Base-by-base conservation (phyloP, 1,140 invertebrate genomes). In the Planococcus citri region DNA sequence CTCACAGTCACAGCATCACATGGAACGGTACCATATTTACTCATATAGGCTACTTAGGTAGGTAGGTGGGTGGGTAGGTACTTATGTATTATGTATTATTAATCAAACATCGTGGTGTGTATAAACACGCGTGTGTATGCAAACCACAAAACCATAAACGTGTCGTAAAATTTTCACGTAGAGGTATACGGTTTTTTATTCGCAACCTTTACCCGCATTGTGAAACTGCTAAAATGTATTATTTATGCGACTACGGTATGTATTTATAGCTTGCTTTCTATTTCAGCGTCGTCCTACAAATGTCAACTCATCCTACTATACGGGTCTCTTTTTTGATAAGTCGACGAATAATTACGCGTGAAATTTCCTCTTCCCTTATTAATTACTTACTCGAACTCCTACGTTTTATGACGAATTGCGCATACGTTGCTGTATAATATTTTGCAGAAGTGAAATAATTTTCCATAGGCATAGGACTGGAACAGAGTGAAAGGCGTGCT, bases 211-310 rank as follows among this genome's bases (percentile, higher is more conserved):
- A 51, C 41, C 41, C 41, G 41, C 41, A 51, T 51, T 51, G 41
- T 20, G 41, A 20, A 51, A 17, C 41, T 51, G 41, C 17, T 51
- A 51, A 51, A 51, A 51, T 51, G 41, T 51, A 51, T 51, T 51
- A 51, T 51, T 51, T 51, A 51, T 51, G 41, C 41, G 10, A 17
- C 41, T 51, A n/a, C n/a, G n/a, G n/a, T n/a, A 33, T 33, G 12
- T 33, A 51, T 51, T 51, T 51, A 51, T 51, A 51, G 41, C 41
- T 14, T 51, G 41, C 41, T 51, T 51, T 51, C 41, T 51, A 51
- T 51, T 51, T 51, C 41, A 20, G 41, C 41, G 41, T n/a, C n/a
- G n/a, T 51, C 41, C 41, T 51, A 51, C 41, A 51, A 51, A 14
- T 51, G 41, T 51, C 41, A 51, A 51, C n/a, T 51, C 17, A 20